Conservation (phyloP, 2,113 vertebrate genomes). For the Cyanoliseus patagonus region DNA sequence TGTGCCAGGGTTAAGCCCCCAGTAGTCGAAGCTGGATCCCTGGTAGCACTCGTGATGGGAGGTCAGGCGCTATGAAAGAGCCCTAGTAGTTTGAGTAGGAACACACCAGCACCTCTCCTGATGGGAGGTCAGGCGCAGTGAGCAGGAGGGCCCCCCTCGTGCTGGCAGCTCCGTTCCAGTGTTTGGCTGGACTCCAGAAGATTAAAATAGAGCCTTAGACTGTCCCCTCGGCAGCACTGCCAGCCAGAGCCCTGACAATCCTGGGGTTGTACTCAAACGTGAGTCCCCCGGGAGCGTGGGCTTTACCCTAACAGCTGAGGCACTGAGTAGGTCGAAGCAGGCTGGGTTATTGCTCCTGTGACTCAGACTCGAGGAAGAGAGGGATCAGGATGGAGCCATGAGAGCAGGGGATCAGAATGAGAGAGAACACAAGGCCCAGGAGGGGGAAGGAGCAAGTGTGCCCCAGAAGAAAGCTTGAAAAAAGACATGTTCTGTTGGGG, state of each 20-base stretch:
- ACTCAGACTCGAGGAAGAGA: constrained; percentile 33
- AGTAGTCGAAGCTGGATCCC: constrained; percentile 49
- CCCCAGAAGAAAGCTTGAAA: neutral
- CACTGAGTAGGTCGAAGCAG: constrained; percentile 31
- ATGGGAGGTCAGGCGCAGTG: constrained; percentile 66
- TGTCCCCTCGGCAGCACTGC: constrained; percentile 59
- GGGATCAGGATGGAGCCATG: constrained; percentile 39
- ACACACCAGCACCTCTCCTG: constrained; percentile 67
- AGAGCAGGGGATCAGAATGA: neutral
- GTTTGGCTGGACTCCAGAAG: constrained; percentile 60
- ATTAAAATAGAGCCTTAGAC: constrained; percentile 72
- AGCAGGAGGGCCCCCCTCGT: constrained; percentile 59
- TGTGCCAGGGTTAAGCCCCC: constrained; percentile 40
- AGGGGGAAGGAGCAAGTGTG: neutral
- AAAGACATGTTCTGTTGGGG: neutral
- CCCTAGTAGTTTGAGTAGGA: constrained; percentile 61
- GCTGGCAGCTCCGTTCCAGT: constrained; percentile 63
- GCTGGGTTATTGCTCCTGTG: constrained; percentile 22
- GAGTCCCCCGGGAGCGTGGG: constrained; percentile 46
- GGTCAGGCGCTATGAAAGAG: constrained; percentile 68
- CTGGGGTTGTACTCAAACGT: constrained; percentile 65
- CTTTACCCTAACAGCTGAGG: constrained; percentile 63
- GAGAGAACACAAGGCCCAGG: neutral
- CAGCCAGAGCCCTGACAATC: constrained; percentile 65
- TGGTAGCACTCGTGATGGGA: constrained; percentile 66